phyloP scores from a whole-genome alignment of 2,888 invertebrate genomes.

The Bedellia somnulentella region DNA sequence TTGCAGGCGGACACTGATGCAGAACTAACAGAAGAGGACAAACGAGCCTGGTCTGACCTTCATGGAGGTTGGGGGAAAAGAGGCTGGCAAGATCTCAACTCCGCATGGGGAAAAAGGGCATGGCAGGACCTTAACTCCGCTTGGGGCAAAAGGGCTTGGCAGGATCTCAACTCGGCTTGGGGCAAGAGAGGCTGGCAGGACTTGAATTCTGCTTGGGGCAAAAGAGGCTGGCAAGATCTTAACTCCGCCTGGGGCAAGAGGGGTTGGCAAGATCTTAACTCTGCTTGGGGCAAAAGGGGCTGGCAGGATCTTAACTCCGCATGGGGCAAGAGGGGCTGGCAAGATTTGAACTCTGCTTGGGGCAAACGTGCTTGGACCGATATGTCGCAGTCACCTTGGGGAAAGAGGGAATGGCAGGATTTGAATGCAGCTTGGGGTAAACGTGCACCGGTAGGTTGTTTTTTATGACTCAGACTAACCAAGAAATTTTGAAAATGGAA shows the following conservation, averaged over 20 bases:
- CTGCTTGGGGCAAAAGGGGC: conserved; percentile 61
- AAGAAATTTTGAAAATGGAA: no score
- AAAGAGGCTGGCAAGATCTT: conserved; percentile 60
- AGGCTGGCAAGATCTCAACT: conserved; percentile 29
- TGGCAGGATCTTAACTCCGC: conserved; percentile 54
- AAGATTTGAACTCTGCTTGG: conserved; percentile 49
- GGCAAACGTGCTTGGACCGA: conserved; percentile 64
- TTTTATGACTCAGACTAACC: no score
- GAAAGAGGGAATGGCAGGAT: conserved; percentile 62
- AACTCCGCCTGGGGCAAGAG: conserved; percentile 60
- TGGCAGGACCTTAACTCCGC: conserved; percentile 61
- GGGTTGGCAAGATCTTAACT: conserved; percentile 51
- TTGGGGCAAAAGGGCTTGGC: conserved; percentile 61
- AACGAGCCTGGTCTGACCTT: conserved; percentile 63
- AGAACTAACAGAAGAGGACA: conserved; percentile 58
- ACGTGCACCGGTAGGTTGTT: no score
- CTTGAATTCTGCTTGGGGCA: conserved; percentile 59
- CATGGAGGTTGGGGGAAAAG: conserved; percentile 45
- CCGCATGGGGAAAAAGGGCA: conserved; percentile 58
- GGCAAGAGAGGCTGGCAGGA: conserved; percentile 66
- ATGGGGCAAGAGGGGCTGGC: conserved; percentile 63
- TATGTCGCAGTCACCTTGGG: conserved; percentile 31
- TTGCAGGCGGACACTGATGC: conserved; percentile 37
- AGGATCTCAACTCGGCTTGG: conserved; percentile 48
- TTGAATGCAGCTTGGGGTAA: conserved; percentile 55